phyloP scores from a whole-genome alignment of 2,797 vertebrate species.

The Luscinia luscinia region DNA sequence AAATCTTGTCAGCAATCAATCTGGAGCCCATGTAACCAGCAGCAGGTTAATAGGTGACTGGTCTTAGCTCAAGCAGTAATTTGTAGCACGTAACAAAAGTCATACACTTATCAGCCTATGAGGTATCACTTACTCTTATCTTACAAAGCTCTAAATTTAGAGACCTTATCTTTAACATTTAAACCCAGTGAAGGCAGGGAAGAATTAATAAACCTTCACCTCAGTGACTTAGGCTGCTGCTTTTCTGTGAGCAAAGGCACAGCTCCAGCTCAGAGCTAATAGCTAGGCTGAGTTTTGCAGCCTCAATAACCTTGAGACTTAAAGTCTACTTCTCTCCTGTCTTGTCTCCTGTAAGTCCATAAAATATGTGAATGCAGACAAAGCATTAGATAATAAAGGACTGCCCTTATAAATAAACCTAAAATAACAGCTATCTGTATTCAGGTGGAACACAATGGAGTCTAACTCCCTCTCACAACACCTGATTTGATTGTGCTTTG shows the following conservation, averaged over 20 bases:
- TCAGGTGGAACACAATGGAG: not conserved
- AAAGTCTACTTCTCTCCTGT: not conserved
- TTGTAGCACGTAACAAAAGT: not conserved
- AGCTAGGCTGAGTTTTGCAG: not conserved
- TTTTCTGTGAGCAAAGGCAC: not conserved
- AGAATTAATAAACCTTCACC: constrained; percentile 10
- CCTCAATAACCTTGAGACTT: not conserved
- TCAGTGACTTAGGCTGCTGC: not conserved
- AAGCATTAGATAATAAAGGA: not conserved
- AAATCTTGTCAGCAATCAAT: not conserved
- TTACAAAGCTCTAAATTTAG: not conserved
- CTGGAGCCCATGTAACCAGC: not conserved
- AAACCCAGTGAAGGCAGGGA: not conserved
- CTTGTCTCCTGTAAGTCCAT: not conserved
- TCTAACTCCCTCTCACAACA: not conserved
- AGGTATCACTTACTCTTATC: not conserved
- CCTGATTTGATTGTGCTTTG: not conserved
- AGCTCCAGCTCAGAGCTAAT: not conserved
- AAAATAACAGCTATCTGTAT: not conserved
- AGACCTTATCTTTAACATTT: not conserved
- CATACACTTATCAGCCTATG: not conserved
- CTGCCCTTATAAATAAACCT: not conserved
- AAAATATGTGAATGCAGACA: not conserved
- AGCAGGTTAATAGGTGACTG: not conserved
- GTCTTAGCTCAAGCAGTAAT: not conserved